A percentile compares a stretch with the other conserved stretches of the same genome.
phyloP scores from a whole-genome alignment of 2,113 vertebrate species.

The Phainopepla nitens region DNA sequence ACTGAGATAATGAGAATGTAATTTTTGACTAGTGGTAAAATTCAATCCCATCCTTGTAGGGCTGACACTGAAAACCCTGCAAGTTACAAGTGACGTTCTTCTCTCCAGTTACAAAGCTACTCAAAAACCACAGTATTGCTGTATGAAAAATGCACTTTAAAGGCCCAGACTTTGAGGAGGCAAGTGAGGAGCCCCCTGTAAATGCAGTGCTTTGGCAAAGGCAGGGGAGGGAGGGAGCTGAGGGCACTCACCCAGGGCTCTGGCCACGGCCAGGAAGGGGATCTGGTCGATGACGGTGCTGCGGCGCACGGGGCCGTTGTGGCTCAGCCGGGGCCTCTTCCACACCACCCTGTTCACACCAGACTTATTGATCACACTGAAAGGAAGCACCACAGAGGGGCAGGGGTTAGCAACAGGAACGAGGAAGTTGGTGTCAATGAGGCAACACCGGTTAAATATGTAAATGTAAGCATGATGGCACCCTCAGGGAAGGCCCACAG shows the following conservation, averaged over 20 bases:
- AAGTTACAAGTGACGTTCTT: accelerated
- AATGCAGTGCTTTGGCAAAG: accelerated
- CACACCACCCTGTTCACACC: constrained; percentile 96
- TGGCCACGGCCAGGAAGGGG: constrained; percentile 92
- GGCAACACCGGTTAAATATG: neutral
- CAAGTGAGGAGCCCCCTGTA: accelerated
- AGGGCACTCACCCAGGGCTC: constrained; percentile 81
- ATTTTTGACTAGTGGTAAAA: neutral
- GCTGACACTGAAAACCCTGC: neutral
- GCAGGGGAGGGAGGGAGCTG: accelerated
- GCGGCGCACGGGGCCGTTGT: constrained; percentile 91
- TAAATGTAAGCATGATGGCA: neutral
- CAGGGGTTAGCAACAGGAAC: neutral
- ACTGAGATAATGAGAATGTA: neutral
- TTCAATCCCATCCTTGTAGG: neutral
- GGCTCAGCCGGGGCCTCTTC: constrained; percentile 91
- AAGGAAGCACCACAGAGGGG: neutral
- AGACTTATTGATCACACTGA: constrained; percentile 95
- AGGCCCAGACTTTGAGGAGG: neutral
- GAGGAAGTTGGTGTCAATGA: neutral
- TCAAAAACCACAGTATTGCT: accelerated
- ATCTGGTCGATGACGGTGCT: constrained; percentile 98
- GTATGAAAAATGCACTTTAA: neutral
- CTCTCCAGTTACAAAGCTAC: neutral
- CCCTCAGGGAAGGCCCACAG: neutral